A percentile compares a stretch with the other conserved stretches of the same genome.
These are phyloP conservation scores for Drosophila neonasuta DNA, from an alignment of 2,888 invertebrate genomes.

Conservation along the genomic window DNA sequence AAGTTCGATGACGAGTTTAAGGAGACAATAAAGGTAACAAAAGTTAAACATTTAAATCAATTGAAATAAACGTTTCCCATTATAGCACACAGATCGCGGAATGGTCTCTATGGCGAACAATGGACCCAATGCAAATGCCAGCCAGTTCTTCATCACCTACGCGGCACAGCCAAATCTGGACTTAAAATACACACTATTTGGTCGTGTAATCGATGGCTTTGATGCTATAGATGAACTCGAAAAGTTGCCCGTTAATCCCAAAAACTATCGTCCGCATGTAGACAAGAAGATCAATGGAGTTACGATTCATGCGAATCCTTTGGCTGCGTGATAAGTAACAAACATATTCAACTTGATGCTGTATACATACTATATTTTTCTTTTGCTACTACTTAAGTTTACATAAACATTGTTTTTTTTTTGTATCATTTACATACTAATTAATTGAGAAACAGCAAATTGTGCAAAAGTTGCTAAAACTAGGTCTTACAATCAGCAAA, in stretches of 20 bases:
- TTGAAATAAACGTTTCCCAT: background rate
- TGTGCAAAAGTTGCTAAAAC: constrained; percentile 65
- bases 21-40: constrained; percentile 92
- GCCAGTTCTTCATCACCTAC: constrained; percentile 99
- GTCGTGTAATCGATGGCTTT: constrained; percentile 98
- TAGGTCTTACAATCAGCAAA: constrained; percentile 59
- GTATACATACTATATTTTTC: constrained; percentile 36
- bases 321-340: constrained; percentile 87
- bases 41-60: background rate
- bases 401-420: constrained; percentile 31
- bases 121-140: constrained; percentile 98
- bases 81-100: constrained; percentile 90
- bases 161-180: constrained; percentile 97
- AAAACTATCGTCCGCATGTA: constrained; percentile 92
- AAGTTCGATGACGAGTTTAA: constrained; percentile 99
- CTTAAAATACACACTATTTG: constrained; percentile 98
- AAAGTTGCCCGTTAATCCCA: constrained; percentile 96
- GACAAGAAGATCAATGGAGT: constrained; percentile 94
- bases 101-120: constrained; percentile 98
- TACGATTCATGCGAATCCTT: constrained; percentile 98
- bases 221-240: constrained; percentile 98
- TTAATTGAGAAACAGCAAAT: constrained; percentile 72
- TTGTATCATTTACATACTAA: constrained; percentile 59
- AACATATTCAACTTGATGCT: background rate
- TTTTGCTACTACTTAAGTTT: constrained; percentile 65